phyloP scores from a whole-genome alignment of 1,140 invertebrate species.

The Spodoptera litura region DNA sequence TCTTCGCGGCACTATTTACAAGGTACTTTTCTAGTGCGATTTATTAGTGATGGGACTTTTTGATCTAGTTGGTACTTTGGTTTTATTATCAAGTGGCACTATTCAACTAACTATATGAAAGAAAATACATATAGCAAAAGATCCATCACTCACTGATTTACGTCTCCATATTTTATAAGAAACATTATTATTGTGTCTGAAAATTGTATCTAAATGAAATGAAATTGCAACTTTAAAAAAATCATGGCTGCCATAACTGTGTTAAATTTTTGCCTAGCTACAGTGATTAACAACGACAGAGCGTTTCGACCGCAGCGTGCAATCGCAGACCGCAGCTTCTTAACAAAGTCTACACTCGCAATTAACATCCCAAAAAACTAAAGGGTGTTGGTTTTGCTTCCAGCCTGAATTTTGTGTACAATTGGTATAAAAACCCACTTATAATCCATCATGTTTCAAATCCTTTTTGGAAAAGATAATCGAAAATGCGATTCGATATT shows the following conservation, averaged over 20 bases:
- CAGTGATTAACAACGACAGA: conserved; percentile 19
- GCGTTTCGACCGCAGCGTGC: not conserved
- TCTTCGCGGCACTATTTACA: conserved; percentile 93
- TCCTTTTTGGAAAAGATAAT: conserved; percentile 12
- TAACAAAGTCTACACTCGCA: not conserved
- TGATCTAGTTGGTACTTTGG: not conserved
- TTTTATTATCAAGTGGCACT: no score
- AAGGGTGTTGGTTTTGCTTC: not conserved
- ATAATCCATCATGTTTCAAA: conserved; percentile 26
- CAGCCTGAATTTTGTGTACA: conserved; percentile 1
- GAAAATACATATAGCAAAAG: no score
- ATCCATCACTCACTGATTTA: no score
- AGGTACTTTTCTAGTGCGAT: conserved; percentile 87
- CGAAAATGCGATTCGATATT: conserved; percentile 11
- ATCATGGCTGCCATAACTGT: no score
- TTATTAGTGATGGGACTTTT: conserved; percentile 1
- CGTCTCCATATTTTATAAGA: no score
- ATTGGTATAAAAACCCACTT: not conserved
- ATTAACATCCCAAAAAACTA: no score
- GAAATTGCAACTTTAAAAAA: no score
- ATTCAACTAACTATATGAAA: no score
- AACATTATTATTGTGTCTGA: no score
- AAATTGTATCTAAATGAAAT: no score
- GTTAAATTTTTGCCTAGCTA: not conserved
- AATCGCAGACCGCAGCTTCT: not conserved